Base-by-base conservation (phyloP, 2,113 vertebrate species). In the Xiphophorus hellerii region DNA sequence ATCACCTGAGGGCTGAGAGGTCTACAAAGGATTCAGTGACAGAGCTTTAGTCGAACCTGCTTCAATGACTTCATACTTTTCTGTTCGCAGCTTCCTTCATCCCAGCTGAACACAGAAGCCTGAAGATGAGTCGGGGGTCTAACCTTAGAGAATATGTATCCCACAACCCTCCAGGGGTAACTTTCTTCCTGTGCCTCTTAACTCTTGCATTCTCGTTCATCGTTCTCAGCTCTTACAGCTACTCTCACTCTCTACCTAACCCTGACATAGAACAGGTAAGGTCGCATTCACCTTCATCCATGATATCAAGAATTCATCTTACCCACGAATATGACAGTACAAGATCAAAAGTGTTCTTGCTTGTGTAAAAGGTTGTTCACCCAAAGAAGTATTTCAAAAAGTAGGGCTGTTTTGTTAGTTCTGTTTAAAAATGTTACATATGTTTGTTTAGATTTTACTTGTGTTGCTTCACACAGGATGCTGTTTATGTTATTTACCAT, bases 171-270 rank as follows among this genome's bases (percentile, higher is more conserved):
- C 95, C 95, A 31, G 75, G 54, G 13, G 82, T 90, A 14, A 90
- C 94, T 3, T 95, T 95, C 80, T 88, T 93, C 71, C 28, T 95
- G 62, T 93, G 94, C 74, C 76, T 95, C 17, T 63, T 95, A 58
- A 79, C 76, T 71, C 71, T 95, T 69, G 82, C 93, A 5, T 20
- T 93, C 39, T 90, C 94, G 0, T 93, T 95, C 35, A 81, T 94
- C 51, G 64, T 81, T 73, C 74, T 93, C 74, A 79, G 92, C 44
- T 78, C 83, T 62, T 95, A 95, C 69, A 90, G 58, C 80, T 74
- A 85, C 71, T 87, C 76, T 74, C 90, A 93, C 66, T 79, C 63
- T 9, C 81, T 94, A 7, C 89, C 88, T 64, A 94, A 95, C 81
- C 94, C 93, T 20, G 94, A 95, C 69, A 84, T 63, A n/a, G 14